Conservation (phyloP, 1,140 invertebrate species). For the Sogatella furcifera region DNA sequence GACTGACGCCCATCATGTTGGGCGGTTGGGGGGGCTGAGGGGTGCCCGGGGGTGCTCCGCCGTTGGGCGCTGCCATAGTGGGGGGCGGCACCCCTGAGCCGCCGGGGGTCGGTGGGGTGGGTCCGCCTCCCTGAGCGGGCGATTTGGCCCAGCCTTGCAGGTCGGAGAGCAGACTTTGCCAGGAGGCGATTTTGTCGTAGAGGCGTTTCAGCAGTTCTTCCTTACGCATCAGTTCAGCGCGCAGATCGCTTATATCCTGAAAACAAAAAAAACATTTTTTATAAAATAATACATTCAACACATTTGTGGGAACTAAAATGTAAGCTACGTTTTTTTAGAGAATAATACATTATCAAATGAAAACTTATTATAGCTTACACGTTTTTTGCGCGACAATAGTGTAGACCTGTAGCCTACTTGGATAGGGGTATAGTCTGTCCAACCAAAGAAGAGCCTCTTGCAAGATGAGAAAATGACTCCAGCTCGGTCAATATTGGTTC, state of each 20-base stretch:
- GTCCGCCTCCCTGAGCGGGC: constrained; percentile 8
- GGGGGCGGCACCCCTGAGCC: no score
- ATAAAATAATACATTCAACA: no score
- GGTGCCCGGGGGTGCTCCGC: neutral
- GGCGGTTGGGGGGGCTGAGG: neutral
- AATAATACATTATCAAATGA: no score
- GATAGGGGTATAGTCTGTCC: no score
- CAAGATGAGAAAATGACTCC: no score
- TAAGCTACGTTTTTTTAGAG: no score
- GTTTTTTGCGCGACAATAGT: no score
- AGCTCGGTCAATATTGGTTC: no score
- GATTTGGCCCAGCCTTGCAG: constrained; percentile 41
- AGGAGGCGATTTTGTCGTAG: constrained; percentile 79
- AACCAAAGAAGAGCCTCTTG: no score
- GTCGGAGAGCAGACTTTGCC: constrained; percentile 78
- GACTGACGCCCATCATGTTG: constrained; percentile 7
- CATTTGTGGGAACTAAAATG: no score
- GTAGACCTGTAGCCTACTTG: no score
- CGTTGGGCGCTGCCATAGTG: neutral
- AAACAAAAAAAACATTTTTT: constrained; percentile 1
- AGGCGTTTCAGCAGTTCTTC: constrained; percentile 79
- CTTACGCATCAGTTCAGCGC: constrained; percentile 70
- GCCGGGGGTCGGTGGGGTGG: constrained; percentile 3
- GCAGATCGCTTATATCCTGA: constrained; percentile 72
- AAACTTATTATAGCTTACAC: no score